Base-by-base conservation (phyloP, 2,888 invertebrate genomes). In the Tigriopus californicus region DNA sequence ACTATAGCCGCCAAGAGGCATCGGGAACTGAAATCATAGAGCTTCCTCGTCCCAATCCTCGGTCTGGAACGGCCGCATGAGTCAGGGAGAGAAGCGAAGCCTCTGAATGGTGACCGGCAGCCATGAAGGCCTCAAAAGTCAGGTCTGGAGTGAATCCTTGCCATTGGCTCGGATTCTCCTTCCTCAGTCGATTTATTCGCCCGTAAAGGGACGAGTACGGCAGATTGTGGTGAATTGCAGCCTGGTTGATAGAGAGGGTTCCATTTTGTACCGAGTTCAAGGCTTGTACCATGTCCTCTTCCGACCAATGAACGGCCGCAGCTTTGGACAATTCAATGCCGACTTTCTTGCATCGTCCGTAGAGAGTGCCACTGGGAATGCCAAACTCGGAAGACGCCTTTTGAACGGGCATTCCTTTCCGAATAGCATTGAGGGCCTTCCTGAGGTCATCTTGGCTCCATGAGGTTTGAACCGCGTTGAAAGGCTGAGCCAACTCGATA, bases 191-290 rank as follows among this genome's bases (percentile, higher is more conserved):
- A 44, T 89, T 89, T 70, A 88, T 88, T 61, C 89, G 78, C 1
- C 88, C 88, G 68, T 89, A 89, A 33, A 89, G 74, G 4, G 89
- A 89, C 13, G 88, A 88, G 70, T 89, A 89, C 44, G 89, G 89
- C 68, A 89, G 74, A 72, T 89, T 89, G 72, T 82, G 89, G 70
- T 89, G 88, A 66, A 89, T 89, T 58, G 88, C 88, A 56, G 89
- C 89, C 73, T 89, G 89, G 72, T 89, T 89, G 67, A 89, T 89
- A 63, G 87, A 87, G 88, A 89, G 88, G 70, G 88, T 87, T 33
- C 89, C 89, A 64, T 86, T 77, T 67, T 88, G 81, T 64, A 89
- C 88, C 64, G 88, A 85, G 70, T 88, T 87, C 49, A 89, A 75
- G 22, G 89, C 89, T 71, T 88, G 87, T 22, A 83, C 83, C 88